phyloP scores from a whole-genome alignment of 2,113 vertebrate species.

The Phylloscopus whistleri region DNA sequence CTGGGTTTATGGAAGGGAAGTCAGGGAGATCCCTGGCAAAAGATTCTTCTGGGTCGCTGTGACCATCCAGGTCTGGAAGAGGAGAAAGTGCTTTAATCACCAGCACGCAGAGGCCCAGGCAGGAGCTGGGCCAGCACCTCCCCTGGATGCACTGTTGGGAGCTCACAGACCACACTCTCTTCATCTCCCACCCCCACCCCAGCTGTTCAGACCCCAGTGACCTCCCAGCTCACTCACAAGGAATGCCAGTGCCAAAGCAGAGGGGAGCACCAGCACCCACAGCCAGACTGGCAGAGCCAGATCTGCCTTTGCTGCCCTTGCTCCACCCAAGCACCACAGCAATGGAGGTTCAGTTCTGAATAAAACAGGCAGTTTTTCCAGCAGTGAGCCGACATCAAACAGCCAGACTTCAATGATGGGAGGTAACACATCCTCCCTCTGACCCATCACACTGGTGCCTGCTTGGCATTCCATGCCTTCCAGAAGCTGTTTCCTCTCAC shows the following conservation, averaged over 20 bases:
- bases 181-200: neutral
- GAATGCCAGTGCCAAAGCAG: neutral
- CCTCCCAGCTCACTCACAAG: neutral
- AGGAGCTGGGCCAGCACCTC: neutral
- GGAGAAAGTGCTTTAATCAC: neutral
- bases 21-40: constrained; percentile 92
- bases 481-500: constrained; percentile 63
- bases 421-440: neutral
- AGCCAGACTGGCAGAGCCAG: neutral
- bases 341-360: neutral
- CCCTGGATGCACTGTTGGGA: neutral
- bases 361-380: neutral
- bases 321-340: neutral
- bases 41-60: constrained; percentile 94
- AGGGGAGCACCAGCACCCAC: neutral
- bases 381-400: neutral
- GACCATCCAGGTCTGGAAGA: constrained; percentile 85
- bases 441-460: rapidly evolving
- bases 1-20: constrained; percentile 95
- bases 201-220: neutral
- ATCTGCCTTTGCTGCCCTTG: neutral
- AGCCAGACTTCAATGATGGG: neutral
- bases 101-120: neutral
- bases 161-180: neutral
- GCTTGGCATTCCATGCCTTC: neutral